Evolutionary conservation across 2,888 invertebrate genomes (phyloP).

Genomic region (Villa cingulata): DNA sequence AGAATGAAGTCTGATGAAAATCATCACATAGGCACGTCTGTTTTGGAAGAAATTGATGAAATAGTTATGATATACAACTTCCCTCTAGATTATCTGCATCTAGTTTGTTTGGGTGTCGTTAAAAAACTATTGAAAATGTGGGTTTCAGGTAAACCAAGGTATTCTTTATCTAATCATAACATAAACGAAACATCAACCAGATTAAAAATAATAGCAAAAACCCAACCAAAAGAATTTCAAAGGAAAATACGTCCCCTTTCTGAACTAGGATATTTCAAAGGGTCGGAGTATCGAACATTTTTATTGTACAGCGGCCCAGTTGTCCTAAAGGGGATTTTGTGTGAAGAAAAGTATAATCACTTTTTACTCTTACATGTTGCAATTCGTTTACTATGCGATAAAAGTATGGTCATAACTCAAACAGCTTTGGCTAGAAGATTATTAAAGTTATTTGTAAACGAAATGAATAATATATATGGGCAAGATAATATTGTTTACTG

Average conservation of each 20-base stretch:
- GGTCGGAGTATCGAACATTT: not conserved
- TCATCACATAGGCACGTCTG: too few relatives aligned
- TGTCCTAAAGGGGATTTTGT: not conserved
- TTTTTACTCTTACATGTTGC: not conserved
- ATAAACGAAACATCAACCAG: not conserved
- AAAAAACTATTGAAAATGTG: slow-evolving; percentile 1
- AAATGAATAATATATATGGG: too few relatives aligned
- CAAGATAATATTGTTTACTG: too few relatives aligned
- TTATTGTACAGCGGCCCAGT: not conserved
- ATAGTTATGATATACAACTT: not conserved
- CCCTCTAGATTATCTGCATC: not conserved
- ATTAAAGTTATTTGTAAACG: too few relatives aligned
- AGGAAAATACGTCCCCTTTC: not conserved
- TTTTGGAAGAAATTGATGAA: too few relatives aligned
- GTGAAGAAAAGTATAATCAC: too few relatives aligned
- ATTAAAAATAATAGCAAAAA: not conserved
- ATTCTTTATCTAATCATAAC: not conserved
- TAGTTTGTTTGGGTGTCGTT: not conserved
- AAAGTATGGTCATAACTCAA: too few relatives aligned
- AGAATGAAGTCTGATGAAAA: too few relatives aligned
- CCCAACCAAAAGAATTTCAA: slow-evolving; percentile 1
- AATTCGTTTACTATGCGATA: not conserved
- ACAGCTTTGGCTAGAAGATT: too few relatives aligned
- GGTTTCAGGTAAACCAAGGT: not conserved
- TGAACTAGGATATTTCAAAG: not conserved